phyloP scores from a whole-genome alignment of 2,113 vertebrate species.

The Gambusia holbrooki region DNA sequence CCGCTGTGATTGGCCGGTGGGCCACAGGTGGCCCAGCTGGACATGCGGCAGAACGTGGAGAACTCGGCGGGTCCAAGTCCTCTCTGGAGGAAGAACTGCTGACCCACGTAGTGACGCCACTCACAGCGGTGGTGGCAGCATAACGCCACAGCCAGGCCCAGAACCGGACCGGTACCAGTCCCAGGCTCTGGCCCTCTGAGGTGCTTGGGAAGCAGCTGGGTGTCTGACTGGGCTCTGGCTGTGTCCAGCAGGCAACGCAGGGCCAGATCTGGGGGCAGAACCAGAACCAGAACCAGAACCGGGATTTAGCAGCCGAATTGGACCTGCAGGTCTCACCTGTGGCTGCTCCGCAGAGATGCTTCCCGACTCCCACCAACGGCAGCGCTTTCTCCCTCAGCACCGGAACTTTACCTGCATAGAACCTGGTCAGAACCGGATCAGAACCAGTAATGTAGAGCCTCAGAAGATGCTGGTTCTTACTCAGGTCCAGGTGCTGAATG shows the following conservation, averaged over 20 bases:
- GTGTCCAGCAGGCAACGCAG: conserved; percentile 89
- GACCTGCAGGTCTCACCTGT: conserved; percentile 83
- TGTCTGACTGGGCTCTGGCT: not conserved
- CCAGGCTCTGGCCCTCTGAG: conserved; percentile 55
- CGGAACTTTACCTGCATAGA: conserved; percentile 84
- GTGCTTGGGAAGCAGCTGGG: conserved; percentile 83
- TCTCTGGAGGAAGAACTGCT: conserved; percentile 85
- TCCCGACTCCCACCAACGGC: conserved; percentile 91
- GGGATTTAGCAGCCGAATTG: not conserved
- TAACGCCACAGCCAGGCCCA: conserved; percentile 86
- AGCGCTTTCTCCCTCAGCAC: conserved; percentile 80
- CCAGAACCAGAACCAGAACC: not conserved
- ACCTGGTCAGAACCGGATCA: not conserved
- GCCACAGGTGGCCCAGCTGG: conserved; percentile 97
- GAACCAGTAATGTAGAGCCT: not conserved
- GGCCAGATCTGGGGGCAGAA: conserved; percentile 84
- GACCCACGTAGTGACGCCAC: conserved; percentile 96
- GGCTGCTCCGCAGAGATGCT: conserved; percentile 94
- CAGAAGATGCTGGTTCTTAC: conserved; percentile 73
- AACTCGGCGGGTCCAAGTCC: conserved; percentile 90
- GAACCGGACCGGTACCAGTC: conserved; percentile 5
- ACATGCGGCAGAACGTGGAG: conserved; percentile 91
- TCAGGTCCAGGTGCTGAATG: conserved; percentile 93
- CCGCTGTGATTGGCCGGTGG: conserved; percentile 57
- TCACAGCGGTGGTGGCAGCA: conserved; percentile 98